phyloP scores from a whole-genome alignment of 2,113 vertebrate genomes.

The Tursiops truncatus region DNA sequence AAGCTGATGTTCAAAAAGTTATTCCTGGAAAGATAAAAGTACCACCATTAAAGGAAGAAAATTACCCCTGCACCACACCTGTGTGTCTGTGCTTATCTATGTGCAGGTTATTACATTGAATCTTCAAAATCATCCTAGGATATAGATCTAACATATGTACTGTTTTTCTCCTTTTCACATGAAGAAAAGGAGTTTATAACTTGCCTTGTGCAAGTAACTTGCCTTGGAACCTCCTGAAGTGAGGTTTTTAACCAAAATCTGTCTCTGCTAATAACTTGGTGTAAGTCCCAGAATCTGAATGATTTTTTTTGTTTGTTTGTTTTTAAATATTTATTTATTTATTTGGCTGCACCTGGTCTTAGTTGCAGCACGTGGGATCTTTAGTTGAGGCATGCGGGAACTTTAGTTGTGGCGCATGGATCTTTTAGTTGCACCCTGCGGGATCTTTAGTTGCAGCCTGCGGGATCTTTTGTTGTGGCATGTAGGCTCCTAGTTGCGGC shows the following conservation, averaged over 20 bases:
- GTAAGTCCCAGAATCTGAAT: neutral
- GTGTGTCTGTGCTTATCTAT: neutral
- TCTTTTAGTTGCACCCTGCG: no score
- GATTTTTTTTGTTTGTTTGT: no score
- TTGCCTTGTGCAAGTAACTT: neutral
- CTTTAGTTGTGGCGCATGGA: no score
- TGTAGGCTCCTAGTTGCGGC: no score
- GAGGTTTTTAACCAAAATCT: neutral
- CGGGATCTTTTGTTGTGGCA: no score
- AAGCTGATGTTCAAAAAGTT: neutral
- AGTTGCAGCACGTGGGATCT: no score
- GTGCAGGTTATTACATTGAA: neutral
- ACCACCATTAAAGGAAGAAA: neutral
- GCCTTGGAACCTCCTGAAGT: neutral
- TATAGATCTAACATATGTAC: neutral
- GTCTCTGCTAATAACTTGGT: neutral
- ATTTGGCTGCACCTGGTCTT: no score
- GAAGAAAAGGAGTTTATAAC: neutral
- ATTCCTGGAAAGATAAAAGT: neutral
- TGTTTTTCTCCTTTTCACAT: neutral
- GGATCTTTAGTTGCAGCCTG: no score
- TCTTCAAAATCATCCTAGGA: neutral
- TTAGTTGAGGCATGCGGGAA: no score
- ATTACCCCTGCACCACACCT: neutral
- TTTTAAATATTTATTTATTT: no score